A percentile compares a stretch with the other conserved stretches of the same genome.
Conservation (phyloP, 2,113 vertebrate species). For the Corvus moneduloides region DNA sequence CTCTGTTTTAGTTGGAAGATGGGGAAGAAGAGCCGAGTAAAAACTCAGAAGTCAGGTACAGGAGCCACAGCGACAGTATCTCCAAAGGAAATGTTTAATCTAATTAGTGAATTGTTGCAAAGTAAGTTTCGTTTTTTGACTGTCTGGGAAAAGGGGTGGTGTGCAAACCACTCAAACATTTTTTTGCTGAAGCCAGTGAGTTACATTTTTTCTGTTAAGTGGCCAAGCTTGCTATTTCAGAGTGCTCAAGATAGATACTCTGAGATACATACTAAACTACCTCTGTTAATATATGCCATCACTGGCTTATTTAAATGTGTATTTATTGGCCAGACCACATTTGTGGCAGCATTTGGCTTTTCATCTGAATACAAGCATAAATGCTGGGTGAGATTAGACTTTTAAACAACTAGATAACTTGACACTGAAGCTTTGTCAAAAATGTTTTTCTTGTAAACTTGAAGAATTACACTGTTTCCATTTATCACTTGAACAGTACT, state of each 20-base stretch:
- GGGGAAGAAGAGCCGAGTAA: conserved; percentile 98
- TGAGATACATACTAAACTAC: background rate
- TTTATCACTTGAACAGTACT: background rate
- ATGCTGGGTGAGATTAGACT: background rate
- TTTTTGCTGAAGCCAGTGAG: background rate
- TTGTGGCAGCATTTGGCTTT: background rate
- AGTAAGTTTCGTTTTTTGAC: conserved; percentile 76
- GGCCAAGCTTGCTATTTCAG: background rate
- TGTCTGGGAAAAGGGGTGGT: background rate
- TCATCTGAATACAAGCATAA: background rate
- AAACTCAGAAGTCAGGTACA: conserved; percentile 94
- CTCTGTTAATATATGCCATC: background rate
- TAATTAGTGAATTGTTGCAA: conserved; percentile 91
- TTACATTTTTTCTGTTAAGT: background rate
- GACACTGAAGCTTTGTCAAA: background rate
- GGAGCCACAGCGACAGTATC: conserved; percentile 84
- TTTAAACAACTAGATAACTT: background rate
- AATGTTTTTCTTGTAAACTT: background rate
- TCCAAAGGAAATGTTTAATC: conserved; percentile 94
- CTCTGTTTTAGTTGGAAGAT: conserved; percentile 78
- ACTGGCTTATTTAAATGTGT: background rate
- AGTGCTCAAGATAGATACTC: background rate
- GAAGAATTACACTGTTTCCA: background rate
- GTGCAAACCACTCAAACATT: background rate
- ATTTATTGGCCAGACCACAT: background rate